These are phyloP conservation scores for Pycnonotus jocosus DNA, from an alignment of 2,113 vertebrate species.

Conservation along the genomic window DNA sequence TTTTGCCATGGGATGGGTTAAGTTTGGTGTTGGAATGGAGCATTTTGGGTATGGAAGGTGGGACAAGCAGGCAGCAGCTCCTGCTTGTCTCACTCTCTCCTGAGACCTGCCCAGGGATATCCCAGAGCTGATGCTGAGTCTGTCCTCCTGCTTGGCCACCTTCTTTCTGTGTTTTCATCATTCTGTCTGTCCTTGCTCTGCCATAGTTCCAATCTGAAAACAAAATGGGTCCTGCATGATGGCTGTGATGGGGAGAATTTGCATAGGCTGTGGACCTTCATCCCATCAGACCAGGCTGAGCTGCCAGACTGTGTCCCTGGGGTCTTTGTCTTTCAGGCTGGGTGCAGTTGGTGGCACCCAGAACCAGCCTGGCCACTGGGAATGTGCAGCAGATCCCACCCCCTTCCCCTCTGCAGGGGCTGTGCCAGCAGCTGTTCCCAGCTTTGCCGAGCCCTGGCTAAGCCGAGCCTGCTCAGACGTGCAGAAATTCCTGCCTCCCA, in stretches of 20 bases:
- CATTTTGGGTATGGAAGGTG: background rate
- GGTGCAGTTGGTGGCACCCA: background rate
- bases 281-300: background rate
- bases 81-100: background rate
- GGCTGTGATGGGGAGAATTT: rapidly evolving
- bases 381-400: background rate
- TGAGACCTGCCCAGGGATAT: background rate
- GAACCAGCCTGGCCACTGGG: background rate
- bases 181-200: background rate
- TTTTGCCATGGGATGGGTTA: background rate
- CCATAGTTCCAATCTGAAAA: background rate
- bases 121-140: background rate
- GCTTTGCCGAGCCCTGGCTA: background rate
- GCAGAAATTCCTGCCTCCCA: constrained; percentile 16
- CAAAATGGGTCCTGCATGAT: background rate
- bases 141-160: rapidly evolving
- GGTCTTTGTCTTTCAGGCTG: background rate
- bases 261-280: background rate
- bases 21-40: background rate
- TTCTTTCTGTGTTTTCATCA: background rate
- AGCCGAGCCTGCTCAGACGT: background rate
- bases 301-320: background rate
- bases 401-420: background rate
- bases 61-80: background rate
- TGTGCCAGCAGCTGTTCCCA: background rate